phyloP scores from a whole-genome alignment of 2,113 vertebrate species.

The Oncorhynchus kisutch region DNA sequence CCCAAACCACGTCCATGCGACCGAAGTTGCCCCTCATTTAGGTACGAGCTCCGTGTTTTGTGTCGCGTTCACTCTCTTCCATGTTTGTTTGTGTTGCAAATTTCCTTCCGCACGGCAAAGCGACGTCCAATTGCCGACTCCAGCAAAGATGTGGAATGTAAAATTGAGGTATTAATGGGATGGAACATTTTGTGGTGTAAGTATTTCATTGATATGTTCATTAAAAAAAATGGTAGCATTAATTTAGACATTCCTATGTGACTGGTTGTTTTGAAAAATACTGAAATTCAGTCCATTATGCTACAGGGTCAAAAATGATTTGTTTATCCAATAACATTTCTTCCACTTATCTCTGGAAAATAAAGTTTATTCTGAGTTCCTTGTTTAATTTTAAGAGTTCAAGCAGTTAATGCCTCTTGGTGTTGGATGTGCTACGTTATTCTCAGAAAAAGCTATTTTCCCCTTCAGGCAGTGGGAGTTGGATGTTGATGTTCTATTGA shows the following conservation, averaged over 20 bases:
- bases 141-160: slow-evolving; percentile 31
- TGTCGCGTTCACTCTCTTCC: no score
- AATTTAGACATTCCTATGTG: slow-evolving; percentile 40
- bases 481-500: slow-evolving; percentile 75
- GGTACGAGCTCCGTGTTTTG: no score
- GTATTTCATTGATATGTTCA: slow-evolving; percentile 37
- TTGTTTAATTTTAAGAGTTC: slow-evolving; percentile 40
- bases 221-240: slow-evolving; percentile 18
- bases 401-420: slow-evolving; percentile 36
- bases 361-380: slow-evolving; percentile 25
- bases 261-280: slow-evolving; percentile 19
- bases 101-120: no score
- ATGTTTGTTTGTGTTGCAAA: no score
- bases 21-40: no score
- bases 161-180: slow-evolving; percentile 19
- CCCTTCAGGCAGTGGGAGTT: slow-evolving; percentile 73
- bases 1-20: no score
- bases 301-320: slow-evolving; percentile 33
- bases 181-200: slow-evolving; percentile 36
- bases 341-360: slow-evolving; percentile 44
- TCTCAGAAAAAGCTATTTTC: slow-evolving; percentile 76
- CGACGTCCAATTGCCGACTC: no score
- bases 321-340: not conserved
- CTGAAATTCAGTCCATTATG: slow-evolving; percentile 22
- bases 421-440: slow-evolving; percentile 52